Evolutionary conservation across 2,888 invertebrate genomes (phyloP).

Genomic region (Gasteruption jaculator): DNA sequence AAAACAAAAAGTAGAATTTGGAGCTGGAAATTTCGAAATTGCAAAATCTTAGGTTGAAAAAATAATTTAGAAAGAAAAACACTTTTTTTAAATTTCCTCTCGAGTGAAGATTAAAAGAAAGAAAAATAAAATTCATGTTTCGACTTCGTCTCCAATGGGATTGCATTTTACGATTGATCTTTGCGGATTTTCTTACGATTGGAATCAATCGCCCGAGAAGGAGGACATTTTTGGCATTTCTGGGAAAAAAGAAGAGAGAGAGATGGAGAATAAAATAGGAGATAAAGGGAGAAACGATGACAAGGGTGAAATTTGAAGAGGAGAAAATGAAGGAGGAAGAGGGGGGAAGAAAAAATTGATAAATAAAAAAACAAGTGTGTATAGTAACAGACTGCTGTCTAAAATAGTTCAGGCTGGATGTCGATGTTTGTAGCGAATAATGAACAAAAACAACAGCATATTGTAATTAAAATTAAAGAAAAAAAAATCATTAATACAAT

Average conservation of each 20-base stretch:
- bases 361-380: constrained; percentile 26
- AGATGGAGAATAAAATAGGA: too few relatives aligned
- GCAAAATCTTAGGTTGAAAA: too few relatives aligned
- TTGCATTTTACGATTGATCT: constrained; percentile 29
- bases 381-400: constrained; percentile 46
- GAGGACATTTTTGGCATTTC: too few relatives aligned
- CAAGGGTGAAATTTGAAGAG: constrained; percentile 31
- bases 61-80: too few relatives aligned
- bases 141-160: constrained; percentile 38
- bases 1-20: too few relatives aligned
- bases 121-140: too few relatives aligned
- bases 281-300: too few relatives aligned
- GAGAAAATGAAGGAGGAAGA: constrained; percentile 13
- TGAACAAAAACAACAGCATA: constrained; percentile 41
- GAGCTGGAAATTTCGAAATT: too few relatives aligned
- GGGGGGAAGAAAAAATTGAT: neutral
- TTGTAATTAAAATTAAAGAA: constrained; percentile 50
- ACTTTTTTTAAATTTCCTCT: too few relatives aligned
- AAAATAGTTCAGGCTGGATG: constrained; percentile 51
- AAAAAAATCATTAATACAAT: constrained; percentile 41
- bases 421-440: constrained; percentile 51
- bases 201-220: constrained; percentile 1
- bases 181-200: constrained; percentile 18
- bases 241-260: too few relatives aligned
- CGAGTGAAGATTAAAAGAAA: too few relatives aligned